Base-by-base conservation (phyloP, 2,888 invertebrate species). In the Scaptomyza tumidula region DNA sequence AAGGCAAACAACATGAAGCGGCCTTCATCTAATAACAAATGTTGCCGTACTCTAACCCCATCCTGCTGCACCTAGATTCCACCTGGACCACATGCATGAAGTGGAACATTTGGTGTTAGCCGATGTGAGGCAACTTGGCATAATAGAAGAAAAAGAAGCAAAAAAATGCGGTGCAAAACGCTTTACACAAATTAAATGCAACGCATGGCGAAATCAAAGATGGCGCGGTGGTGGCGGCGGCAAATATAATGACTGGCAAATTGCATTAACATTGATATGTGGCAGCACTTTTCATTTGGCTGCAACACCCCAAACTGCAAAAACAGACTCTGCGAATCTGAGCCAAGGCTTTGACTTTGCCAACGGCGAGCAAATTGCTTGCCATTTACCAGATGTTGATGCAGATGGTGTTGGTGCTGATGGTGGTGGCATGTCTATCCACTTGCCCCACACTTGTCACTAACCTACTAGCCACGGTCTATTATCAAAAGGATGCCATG, bases 141-240 rank as follows among this genome's bases (percentile, higher is more conserved):
- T 60, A 68, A 68, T 73, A 68, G 49, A 60, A 44, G 54, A 29
- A 14, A 29, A 10, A 43, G 13, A 27, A 29, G 13, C 4, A 35
- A 4, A 39, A 49, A 63, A 58, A 72, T 64, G 16, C 77, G 57
- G 58, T 56, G 74, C 58, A 73, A 73, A 58, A 73, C 57, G 69
- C 61, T 69, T 74, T 56, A 48, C 52, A 71, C 41, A 85, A 69
- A 87, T 81, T 73, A 81, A 84, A 81, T 81, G 75, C 71, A 62
- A 74, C 54, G 61, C 65, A 50, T 33, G 27, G 41, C n/a, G 71
- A 52, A 45, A 52, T 44, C 39, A 19, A 31, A 53, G 29, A 39
- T 52, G 46, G 39, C 39, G 13, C 13, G 7, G n/a, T 29, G 4
- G 9, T 7, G 16, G 14, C 4, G 35, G 31, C 10, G 39, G 0